Evolutionary conservation across 2,888 invertebrate genomes (phyloP), one percentile per base, ranked within the genome.

Genomic region (Limnephilus marmoratus): DNA sequence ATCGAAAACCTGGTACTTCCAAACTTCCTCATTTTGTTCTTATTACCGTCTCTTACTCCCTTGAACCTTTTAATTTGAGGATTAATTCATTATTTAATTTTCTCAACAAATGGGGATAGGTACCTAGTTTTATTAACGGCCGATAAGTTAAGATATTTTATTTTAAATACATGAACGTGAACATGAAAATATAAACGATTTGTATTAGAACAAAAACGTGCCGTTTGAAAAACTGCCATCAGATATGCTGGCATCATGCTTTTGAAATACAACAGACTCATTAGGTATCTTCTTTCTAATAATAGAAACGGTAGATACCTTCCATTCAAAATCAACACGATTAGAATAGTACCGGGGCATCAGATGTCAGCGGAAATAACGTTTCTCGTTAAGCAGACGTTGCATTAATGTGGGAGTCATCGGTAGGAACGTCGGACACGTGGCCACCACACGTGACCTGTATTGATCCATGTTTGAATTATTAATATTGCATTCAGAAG

Each of bases 391-490:
- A 68, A 83, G 83, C 83, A 83, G 37, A 34, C 87, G 29, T 29
- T 29, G 87, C 45, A 45, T 53, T 18, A n/a, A 24, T n/a, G 68
- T 68, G 24, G n/a, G 68, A 68, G 68, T 68, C 68, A 68, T 45
- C 87, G 45, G 41, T 49, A 24, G 87, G n/a, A 87, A 45, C 18
- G 87, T 31, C 5, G 49, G 31, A 37, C 87, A 45, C 49, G 87
- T 49, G 53, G 37, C 87, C 53, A 15, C 49, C 87, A 83, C 83
- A 83, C 83, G 83, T 83, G 83, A 83, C 24, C 37, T 18, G 24
- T 34, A 83, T 83, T 41, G 83, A 83, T 83, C 83, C 37, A 37
- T 37, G 34, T 83, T 34, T 83, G 83, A 37, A 83, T 83, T 83
- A 68, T n/a, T 24, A 68, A 24, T n/a, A 68, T 68, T 68, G 68